Percentiles rank a stretch among this genome's conserved stretches.
phyloP scores from a whole-genome alignment of 2,888 invertebrate genomes.

The Catocala nupta region DNA sequence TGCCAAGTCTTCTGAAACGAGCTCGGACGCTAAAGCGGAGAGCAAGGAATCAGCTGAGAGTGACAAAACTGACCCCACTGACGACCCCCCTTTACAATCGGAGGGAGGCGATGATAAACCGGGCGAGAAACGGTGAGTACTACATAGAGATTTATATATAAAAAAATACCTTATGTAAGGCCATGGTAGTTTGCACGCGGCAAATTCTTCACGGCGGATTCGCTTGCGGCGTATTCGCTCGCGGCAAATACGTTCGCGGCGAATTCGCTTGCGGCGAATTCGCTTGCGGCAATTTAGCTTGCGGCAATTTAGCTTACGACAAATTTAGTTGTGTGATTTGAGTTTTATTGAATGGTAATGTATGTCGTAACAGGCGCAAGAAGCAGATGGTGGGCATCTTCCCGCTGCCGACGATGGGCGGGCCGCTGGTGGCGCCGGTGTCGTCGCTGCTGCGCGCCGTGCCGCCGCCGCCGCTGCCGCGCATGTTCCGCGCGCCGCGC shows the following conservation, averaged over 20 bases:
- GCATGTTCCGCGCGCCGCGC: conserved; percentile 75
- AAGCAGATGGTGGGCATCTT: conserved; percentile 85
- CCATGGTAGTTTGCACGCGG: too few relatives aligned
- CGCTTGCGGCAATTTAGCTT: too few relatives aligned
- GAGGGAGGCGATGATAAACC: conserved; percentile 73
- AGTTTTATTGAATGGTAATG: background rate
- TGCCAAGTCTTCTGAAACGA: conserved; percentile 12
- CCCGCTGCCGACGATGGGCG: conserved; percentile 80
- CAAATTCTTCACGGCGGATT: too few relatives aligned
- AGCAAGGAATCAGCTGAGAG: conserved; percentile 29
- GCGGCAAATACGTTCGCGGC: too few relatives aligned
- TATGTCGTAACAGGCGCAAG: conserved; percentile 66
- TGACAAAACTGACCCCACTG: conserved; percentile 61
- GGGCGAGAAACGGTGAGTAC: conserved; percentile 78
- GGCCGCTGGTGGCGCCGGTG: conserved; percentile 84
- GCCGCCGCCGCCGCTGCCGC: conserved; percentile 91
- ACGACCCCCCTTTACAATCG: conserved; percentile 77
- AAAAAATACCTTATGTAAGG: too few relatives aligned
- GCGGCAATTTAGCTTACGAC: too few relatives aligned
- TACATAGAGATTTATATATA: too few relatives aligned
- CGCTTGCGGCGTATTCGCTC: too few relatives aligned
- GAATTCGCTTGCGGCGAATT: too few relatives aligned
- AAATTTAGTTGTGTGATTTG: too few relatives aligned
- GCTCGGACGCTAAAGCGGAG: conserved; percentile 4
- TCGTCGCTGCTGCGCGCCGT: conserved; percentile 89